These are phyloP conservation scores for Sula dactylatra DNA, from an alignment of 2,113 vertebrate genomes.

Conservation along the genomic window DNA sequence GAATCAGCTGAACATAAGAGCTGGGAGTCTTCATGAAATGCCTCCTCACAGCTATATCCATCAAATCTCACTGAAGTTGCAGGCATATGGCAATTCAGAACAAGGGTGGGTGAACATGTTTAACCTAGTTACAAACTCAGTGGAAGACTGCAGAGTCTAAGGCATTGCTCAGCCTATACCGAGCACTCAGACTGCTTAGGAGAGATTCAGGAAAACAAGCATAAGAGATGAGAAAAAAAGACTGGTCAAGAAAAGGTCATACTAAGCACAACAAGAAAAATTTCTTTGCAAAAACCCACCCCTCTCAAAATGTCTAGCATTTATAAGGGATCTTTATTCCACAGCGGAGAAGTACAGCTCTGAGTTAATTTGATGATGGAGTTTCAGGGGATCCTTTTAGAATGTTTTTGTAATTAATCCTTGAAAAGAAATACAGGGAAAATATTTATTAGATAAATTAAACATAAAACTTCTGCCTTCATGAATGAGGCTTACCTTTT, in stretches of 20 bases:
- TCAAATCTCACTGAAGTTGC: conserved; percentile 3
- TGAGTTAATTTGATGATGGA: not conserved
- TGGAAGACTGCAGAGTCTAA: not conserved
- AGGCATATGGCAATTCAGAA: conserved; percentile 41
- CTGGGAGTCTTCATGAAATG: not conserved
- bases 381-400: not conserved
- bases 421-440: not conserved
- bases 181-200: not conserved
- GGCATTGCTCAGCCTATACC: not conserved
- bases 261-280: not conserved
- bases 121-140: conserved; percentile 30
- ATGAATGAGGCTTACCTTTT: not conserved
- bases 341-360: not conserved
- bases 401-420: not conserved
- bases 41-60: not conserved
- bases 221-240: not conserved
- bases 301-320: not conserved
- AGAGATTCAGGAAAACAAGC: not conserved
- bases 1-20: not conserved
- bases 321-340: not conserved
- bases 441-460: not conserved
- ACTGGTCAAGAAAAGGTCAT: not conserved
- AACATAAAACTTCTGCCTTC: not conserved
- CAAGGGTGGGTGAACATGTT: conserved; percentile 22
- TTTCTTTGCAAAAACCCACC: not conserved